phyloP scores from a whole-genome alignment of 2,888 invertebrate genomes.

The Mantis religiosa region DNA sequence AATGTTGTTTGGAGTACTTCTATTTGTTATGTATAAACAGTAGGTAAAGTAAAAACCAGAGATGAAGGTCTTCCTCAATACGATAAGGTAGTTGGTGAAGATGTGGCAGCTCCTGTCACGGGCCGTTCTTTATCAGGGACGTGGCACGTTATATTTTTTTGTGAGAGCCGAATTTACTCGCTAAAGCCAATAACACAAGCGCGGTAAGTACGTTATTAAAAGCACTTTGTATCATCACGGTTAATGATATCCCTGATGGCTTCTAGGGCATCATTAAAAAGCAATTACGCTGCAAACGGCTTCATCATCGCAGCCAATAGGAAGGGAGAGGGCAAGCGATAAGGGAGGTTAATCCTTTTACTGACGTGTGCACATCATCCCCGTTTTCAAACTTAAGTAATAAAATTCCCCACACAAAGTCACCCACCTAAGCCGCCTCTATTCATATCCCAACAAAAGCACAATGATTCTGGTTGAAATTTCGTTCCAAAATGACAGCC shows the following conservation, averaged over 20 bases:
- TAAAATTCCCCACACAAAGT: background rate
- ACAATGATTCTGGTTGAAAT: too few species aligned
- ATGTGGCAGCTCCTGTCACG: too few species aligned
- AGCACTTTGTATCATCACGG: constrained; percentile 5
- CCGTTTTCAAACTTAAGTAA: background rate
- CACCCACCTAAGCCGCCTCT: background rate
- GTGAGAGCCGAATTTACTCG: background rate
- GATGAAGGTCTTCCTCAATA: too few species aligned
- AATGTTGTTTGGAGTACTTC: too few species aligned
- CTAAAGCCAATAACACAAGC: background rate
- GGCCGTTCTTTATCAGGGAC: background rate
- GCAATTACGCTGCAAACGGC: constrained; percentile 27
- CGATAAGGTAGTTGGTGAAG: too few species aligned
- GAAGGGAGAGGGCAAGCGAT: background rate
- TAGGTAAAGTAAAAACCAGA: too few species aligned
- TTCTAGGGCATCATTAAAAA: constrained; percentile 24
- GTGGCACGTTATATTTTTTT: background rate
- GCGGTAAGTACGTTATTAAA: background rate
- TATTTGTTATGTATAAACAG: too few species aligned
- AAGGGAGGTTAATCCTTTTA: background rate
- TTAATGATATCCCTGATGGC: constrained; percentile 7
- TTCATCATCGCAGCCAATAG: constrained; percentile 2
- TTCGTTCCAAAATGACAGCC: too few species aligned
- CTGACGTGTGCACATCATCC: background rate
- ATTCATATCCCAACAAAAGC: background rate